Conservation (phyloP, 2,113 vertebrate genomes). For the Gallinago paraguaiae region DNA sequence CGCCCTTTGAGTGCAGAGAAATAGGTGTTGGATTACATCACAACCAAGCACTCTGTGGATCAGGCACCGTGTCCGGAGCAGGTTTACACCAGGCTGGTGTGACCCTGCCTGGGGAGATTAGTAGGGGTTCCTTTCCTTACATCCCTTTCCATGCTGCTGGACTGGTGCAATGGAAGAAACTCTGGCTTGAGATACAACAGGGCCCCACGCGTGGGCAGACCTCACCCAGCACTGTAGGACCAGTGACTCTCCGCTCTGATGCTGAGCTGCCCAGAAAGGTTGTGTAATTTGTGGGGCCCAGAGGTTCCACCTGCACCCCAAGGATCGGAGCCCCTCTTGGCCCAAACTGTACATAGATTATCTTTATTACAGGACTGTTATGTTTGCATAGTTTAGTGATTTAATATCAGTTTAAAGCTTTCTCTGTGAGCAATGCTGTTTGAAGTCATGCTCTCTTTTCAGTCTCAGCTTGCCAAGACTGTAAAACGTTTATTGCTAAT, state of each 20-base stretch:
- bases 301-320: not conserved
- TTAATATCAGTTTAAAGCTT: slow-evolving; percentile 62
- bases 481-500: slow-evolving; percentile 73
- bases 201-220: fast-evolving
- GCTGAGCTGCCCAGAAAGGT: not conserved
- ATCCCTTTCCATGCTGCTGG: not conserved
- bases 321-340: not conserved
- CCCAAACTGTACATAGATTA: slow-evolving; percentile 9
- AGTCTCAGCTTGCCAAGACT: slow-evolving; percentile 45
- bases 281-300: not conserved
- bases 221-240: not conserved
- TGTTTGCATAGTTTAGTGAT: slow-evolving; percentile 49
- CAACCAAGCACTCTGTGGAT: fast-evolving
- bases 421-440: slow-evolving; percentile 48
- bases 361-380: slow-evolving; percentile 71
- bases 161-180: not conserved
- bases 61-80: not conserved
- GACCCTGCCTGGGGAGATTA: not conserved
- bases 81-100: not conserved
- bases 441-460: slow-evolving; percentile 56
- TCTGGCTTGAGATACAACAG: not conserved
- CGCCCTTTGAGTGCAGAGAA: not conserved
- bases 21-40: not conserved
- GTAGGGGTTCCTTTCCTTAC: not conserved
- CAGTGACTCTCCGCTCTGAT: not conserved